These are phyloP conservation scores for Vollenhovia emeryi DNA, from an alignment of 1,140 invertebrate species.

Conservation along the genomic window DNA sequence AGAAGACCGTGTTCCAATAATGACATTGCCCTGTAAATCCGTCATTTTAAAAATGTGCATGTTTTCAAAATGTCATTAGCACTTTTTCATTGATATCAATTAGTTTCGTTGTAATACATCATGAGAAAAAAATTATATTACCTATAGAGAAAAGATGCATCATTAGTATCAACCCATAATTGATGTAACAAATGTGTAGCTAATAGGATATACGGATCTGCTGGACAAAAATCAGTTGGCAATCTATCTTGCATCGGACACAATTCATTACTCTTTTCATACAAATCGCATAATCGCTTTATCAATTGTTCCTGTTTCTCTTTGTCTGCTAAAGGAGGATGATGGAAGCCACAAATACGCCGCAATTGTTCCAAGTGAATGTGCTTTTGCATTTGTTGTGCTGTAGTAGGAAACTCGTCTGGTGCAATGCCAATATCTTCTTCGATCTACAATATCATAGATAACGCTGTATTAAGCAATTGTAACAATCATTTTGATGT, in stretches of 20 bases:
- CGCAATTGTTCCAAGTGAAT: slow-evolving; percentile 90
- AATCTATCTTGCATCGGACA: slow-evolving; percentile 85
- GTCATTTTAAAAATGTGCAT: slow-evolving; percentile 31
- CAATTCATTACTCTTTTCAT: slow-evolving; percentile 79
- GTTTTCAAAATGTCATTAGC: slow-evolving; percentile 35
- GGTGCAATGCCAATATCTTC: slow-evolving; percentile 77
- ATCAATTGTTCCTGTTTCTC: slow-evolving; percentile 78
- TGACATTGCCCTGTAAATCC: slow-evolving; percentile 77
- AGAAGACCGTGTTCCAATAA: slow-evolving; percentile 86
- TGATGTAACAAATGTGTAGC: slow-evolving; percentile 92
- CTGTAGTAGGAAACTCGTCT: slow-evolving; percentile 76
- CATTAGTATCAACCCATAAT: slow-evolving; percentile 87
- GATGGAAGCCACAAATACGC: slow-evolving; percentile 89
- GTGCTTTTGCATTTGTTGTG: slow-evolving; percentile 90
- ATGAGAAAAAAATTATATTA: slow-evolving; percentile 60
- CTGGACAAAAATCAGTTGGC: slow-evolving; percentile 87
- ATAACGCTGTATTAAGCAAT: slow-evolving; percentile 6
- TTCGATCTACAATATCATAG: slow-evolving; percentile 76
- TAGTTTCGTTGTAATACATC: slow-evolving; percentile 2
- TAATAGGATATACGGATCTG: slow-evolving; percentile 92
- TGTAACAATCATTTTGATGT: not conserved
- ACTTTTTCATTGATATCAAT: slow-evolving; percentile 18
- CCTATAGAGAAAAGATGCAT: slow-evolving; percentile 86
- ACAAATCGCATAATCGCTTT: slow-evolving; percentile 79
- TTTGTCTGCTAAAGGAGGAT: slow-evolving; percentile 76